Evolutionary conservation across 2,888 invertebrate genomes (phyloP), one percentile per base, ranked within the genome.

Genomic region (Drosophila demipolita): DNA sequence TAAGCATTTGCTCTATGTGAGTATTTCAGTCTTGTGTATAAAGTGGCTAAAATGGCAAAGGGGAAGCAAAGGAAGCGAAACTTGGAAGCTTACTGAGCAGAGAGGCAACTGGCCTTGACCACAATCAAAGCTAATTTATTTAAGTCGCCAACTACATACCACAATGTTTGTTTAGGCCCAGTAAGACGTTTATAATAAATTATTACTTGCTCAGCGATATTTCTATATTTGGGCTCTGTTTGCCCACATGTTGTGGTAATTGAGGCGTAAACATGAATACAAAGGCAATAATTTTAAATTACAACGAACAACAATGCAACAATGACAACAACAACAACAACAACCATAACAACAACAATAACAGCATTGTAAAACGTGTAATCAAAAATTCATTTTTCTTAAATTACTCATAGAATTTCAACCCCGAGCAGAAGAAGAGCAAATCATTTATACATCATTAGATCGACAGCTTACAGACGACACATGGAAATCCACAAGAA

Each of bases 71-170:
- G 57, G 15, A 32, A 15, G 9, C n/a, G 20, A 12, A 33, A 1
- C 26, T 11, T n/a, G n/a, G 17, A 7, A 11, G n/a, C 38, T 38
- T 38, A 40, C 15, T 6, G 20, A 48, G 48, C 38, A 15, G 32
- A 23, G 45, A 49, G 17, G 70, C 66, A 68, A 64, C 12, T 77
- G 81, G 72, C 77, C 81, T 69, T 77, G 86, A 67, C 71, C 87
- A 83, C 75, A 81, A 83, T 77, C 84, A 87, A 66, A 90, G 77
- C 77, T 83, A 90, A 90, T 87, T 87, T 89, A 86, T 84, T 83
- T 87, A 75, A 89, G 87, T 77, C 82, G 72, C 85, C 90, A 73
- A 80, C 86, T 71, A 72, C 66, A 69, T 72, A 72, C 62, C 84
- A 66, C 73, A 71, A 76, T 87, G 66, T 74, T 84, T 84, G 73